Evolutionary conservation across 2,888 invertebrate genomes (phyloP), one percentile per base, ranked within the genome.

Genomic region (Gerosis bhagava): DNA sequence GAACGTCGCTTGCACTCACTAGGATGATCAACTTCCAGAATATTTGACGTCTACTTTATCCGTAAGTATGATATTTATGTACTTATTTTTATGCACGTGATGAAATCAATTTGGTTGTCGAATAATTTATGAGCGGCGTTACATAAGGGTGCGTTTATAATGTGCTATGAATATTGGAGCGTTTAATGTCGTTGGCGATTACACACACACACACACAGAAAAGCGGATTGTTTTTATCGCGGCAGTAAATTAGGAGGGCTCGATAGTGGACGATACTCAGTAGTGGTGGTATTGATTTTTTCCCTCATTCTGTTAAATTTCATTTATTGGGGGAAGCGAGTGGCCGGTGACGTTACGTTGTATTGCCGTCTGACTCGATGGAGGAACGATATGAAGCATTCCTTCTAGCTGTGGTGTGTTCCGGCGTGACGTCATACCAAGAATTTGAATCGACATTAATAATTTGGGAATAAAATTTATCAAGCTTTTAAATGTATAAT

Each of bases 271-370:
- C 78, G 82, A 80, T 82, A 76, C 69, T 56, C 57, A 60, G 75
- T 75, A 63, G 76, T 78, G 72, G 69, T 63, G 40, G 80, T 87
- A 87, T 88, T 84, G 87, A 87, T 88, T 88, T 87, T 88, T 87
- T n/a, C 87, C 87, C 82, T 86, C 87, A 86, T 86, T 84, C 86
- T 80, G 88, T 84, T 82, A 86, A 88, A 88, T 87, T 88, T 87
- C 86, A 86, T 87, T 87, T 87, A 87, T 87, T 79, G 81, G 80
- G 86, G 87, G n/a, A n/a, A 82, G 81, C 75, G 75, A 70, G 67
- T 70, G 77, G 77, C 62, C 70, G 73, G 34, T 47, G 40, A 37
- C 40, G 47, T 46, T n/a, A n/a, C n/a, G n/a, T n/a, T n/a, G n/a
- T n/a, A n/a, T n/a, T n/a, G n/a, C n/a, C n/a, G n/a, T n/a, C n/a